Conservation (phyloP, 2,797 vertebrate genomes). For the Phalanger gymnotis region DNA sequence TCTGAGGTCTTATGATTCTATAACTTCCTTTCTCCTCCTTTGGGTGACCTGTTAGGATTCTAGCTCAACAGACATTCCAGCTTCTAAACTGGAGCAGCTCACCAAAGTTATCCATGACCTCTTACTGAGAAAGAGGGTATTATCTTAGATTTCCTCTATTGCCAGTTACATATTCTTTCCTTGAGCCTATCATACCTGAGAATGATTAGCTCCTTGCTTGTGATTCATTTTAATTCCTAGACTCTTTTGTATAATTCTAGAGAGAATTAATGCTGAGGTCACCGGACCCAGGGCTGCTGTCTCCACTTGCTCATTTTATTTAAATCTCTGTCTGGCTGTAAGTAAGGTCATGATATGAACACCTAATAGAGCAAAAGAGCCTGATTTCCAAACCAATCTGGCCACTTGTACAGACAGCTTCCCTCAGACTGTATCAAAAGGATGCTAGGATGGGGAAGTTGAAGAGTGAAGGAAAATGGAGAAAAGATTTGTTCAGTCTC, state of each 20-base stretch:
- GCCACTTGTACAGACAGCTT: background rate
- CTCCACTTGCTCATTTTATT: slow-evolving; percentile 8
- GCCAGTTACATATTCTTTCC: background rate
- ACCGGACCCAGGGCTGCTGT: background rate
- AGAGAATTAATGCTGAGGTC: background rate
- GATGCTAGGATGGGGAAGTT: background rate
- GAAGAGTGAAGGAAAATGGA: background rate
- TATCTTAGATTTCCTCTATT: background rate
- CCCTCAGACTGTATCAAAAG: background rate
- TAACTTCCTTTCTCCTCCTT: background rate
- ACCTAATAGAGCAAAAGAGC: background rate
- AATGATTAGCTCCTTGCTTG: background rate
- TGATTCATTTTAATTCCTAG: background rate
- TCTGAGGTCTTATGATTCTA: background rate
- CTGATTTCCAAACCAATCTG: background rate
- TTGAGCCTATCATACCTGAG: background rate
- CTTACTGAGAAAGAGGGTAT: background rate
- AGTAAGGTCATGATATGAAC: background rate
- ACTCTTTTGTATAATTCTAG: background rate
- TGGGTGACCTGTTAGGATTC: slow-evolving; percentile 15
- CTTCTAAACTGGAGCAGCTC: background rate
- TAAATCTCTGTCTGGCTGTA: background rate
- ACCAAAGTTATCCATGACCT: background rate
- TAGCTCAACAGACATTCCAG: background rate
- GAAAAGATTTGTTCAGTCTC: background rate